Base-by-base conservation (phyloP, 2,797 vertebrate species). In the Ambastaia sidthimunki region DNA sequence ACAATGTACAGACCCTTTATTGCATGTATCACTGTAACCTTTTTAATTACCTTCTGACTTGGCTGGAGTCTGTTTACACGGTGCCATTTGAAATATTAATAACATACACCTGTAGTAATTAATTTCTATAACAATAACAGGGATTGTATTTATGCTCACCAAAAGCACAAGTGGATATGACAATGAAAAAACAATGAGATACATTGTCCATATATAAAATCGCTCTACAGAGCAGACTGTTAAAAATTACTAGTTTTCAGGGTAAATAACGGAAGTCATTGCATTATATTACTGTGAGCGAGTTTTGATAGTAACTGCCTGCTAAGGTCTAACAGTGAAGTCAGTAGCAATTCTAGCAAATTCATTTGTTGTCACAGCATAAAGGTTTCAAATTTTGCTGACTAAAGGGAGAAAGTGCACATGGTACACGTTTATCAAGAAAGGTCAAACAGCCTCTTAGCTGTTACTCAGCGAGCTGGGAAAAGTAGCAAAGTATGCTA, bases 381-480 rank as follows among this genome's bases (percentile, higher is more conserved):
- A 10, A 47, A 21, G 37, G 63, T 68, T 68, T 76, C 65, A 48
- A 25, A 69, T 68, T 59, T 21, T 69, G 74, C 12, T 44, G 48
- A 66, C 25, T 16, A 52, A 66, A 13, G 7, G 16, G 13, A 12
- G 12, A 28, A 52, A n/a, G 4, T 4, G 15, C 15, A 31, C 48
- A 65, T 16, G 16, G 3, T 16, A 63, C 2, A 4, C 7, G 31
- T 37, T 76, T 31, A 47, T 62, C 2, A 16, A 55, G 28, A 66
- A 62, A 66, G 60, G 59, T 74, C 73, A 65, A 23, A 11, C 28
- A 11, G 19, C n/a, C 52, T 23, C n/a, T 10, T n/a, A 3, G 16
- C 62, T n/a, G 31, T 15, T 52, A 7, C 18, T n/a, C n/a, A n/a
- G n/a, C 9, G 6, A 23, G 5, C 48, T 23, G 9, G 47, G 15